Evolutionary conservation across 1,140 invertebrate species (phyloP).

Genomic region (Heliconius eleuchia): DNA sequence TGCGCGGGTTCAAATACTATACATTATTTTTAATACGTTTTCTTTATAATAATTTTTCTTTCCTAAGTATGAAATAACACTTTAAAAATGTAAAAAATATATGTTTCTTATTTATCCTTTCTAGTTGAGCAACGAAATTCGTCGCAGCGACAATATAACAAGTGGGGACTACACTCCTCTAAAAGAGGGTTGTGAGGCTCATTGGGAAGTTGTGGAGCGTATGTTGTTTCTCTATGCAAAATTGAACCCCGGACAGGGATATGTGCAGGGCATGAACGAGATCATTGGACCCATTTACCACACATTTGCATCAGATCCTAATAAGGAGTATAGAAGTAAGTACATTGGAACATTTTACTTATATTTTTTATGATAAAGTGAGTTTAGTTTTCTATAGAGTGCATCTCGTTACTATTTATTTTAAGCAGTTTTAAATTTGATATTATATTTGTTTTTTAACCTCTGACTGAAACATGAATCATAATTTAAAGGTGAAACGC

Average conservation of each 20-base stretch:
- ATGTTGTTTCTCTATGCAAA: slow-evolving; percentile 99
- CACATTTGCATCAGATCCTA: slow-evolving; percentile 95
- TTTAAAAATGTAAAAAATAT: too few species aligned
- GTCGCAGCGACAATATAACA: slow-evolving; percentile 52
- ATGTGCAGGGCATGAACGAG: slow-evolving; percentile 99
- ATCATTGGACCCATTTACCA: slow-evolving; percentile 99
- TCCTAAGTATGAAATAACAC: too few species aligned
- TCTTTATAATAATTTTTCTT: too few species aligned
- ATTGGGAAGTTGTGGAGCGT: slow-evolving; percentile 98
- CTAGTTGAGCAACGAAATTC: slow-evolving; percentile 65
- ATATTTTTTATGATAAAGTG: too few species aligned
- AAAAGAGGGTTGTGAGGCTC: slow-evolving; percentile 91
- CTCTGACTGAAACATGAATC: background rate
- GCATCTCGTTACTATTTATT: too few species aligned
- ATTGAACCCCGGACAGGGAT: slow-evolving; percentile 98
- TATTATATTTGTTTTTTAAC: background rate
- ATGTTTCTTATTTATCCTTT: background rate
- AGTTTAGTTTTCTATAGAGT: too few species aligned
- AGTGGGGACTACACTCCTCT: slow-evolving; percentile 88
- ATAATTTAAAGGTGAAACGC: background rate
- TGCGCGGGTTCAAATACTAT: too few species aligned
- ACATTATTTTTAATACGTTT: too few species aligned
- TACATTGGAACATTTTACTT: slow-evolving; percentile 26
- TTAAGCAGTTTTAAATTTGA: background rate
- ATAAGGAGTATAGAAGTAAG: slow-evolving; percentile 89